Conservation (phyloP, 2,888 invertebrate genomes). For the Caenorhabditis imperialis region DNA sequence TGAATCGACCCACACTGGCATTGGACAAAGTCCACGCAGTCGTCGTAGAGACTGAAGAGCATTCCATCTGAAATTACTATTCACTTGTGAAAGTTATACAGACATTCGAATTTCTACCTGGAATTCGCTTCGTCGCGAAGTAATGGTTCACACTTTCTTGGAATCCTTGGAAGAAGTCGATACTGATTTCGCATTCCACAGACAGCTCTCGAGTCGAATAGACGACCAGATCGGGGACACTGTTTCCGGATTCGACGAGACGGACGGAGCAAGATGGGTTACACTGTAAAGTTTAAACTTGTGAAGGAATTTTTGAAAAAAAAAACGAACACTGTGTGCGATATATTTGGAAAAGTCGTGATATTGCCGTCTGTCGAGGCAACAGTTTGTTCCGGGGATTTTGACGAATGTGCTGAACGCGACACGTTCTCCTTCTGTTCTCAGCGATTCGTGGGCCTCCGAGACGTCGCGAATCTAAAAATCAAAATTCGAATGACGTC, state of each 20-base stretch:
- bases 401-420: constrained; percentile 29
- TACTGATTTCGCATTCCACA: no score
- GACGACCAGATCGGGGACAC: no score
- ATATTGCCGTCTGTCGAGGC: constrained; percentile 14
- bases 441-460: not conserved
- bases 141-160: no score
- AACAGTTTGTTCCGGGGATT: constrained; percentile 11
- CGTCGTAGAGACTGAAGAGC: constrained; percentile 9
- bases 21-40: constrained; percentile 8
- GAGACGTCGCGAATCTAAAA: not conserved
- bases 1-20: not conserved
- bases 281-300: no score
- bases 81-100: no score
- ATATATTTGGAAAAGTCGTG: constrained; percentile 31
- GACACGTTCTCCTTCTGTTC: constrained; percentile 7
- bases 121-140: no score
- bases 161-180: no score
- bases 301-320: no score
- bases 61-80: constrained; percentile 11
- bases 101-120: not conserved
- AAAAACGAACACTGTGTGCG: constrained; percentile 18
- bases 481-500: not conserved
- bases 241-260: no score
- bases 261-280: no score
- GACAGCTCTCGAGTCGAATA: no score